These are phyloP conservation scores for Pelobates fuscus DNA, from an alignment of 2,113 vertebrate genomes.

Conservation along the genomic window DNA sequence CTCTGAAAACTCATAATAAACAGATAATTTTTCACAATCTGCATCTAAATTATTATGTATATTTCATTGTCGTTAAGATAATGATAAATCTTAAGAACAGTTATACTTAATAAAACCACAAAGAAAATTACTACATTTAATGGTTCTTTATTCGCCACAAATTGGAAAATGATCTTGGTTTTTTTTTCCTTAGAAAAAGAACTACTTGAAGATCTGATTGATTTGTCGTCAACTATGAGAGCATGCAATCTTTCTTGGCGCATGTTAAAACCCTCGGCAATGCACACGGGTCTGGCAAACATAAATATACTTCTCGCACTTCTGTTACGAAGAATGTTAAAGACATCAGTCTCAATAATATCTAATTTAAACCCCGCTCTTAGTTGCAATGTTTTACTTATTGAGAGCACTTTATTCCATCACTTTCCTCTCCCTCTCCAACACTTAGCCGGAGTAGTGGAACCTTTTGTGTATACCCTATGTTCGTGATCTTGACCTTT, in stretches of 20 bases:
- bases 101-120: not conserved
- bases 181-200: not conserved
- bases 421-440: constrained; percentile 4
- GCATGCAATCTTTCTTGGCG: not conserved
- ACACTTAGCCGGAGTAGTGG: not conserved
- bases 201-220: not conserved
- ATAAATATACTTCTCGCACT: not conserved
- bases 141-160: not conserved
- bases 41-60: no score
- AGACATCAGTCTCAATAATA: constrained; percentile 3
- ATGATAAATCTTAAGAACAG: not conserved
- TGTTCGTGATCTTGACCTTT: constrained; percentile 35
- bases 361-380: constrained; percentile 15
- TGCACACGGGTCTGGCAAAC: not conserved
- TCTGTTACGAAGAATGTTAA: not conserved
- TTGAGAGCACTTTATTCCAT: constrained; percentile 20
- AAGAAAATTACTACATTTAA: not conserved
- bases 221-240: not conserved
- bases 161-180: no score
- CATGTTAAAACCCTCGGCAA: not conserved
- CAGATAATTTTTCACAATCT: no score
- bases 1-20: no score
- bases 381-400: not conserved
- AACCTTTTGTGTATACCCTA: not conserved
- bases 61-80: no score